Evolutionary conservation across 2,888 invertebrate genomes (phyloP).

Genomic region (Trichacis sp.): DNA sequence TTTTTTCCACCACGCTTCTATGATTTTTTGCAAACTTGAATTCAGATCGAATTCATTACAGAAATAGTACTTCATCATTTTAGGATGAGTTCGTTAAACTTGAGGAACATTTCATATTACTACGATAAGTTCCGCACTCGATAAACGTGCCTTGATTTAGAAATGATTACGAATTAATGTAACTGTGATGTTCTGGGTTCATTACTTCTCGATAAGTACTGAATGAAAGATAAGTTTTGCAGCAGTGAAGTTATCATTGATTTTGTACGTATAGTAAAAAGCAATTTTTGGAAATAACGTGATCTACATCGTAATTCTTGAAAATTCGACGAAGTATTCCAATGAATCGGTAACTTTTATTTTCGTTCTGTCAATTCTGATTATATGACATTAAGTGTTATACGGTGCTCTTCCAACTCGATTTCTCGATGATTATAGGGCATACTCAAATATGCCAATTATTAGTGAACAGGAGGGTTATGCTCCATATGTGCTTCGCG

Average conservation of each 20-base stretch:
- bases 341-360: not conserved
- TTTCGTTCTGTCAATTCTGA: not conserved
- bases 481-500: too few species aligned
- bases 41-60: not conserved
- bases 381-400: not conserved
- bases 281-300: not conserved
- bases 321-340: not conserved
- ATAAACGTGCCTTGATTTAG: not conserved
- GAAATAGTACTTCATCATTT: too few species aligned
- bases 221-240: not conserved
- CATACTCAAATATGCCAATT: too few species aligned
- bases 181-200: not conserved
- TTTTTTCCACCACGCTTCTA: constrained; percentile 12
- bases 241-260: not conserved
- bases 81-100: too few species aligned
- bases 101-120: not conserved
- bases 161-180: not conserved
- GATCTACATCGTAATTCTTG: not conserved
- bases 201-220: not conserved
- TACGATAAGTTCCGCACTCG: not conserved
- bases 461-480: too few species aligned
- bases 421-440: too few species aligned
- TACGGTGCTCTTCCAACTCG: too few species aligned
- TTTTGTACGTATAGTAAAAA: not conserved
- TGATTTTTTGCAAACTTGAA: not conserved